These are phyloP conservation scores for Nebria salina DNA, from an alignment of 2,888 invertebrate genomes.

Conservation along the genomic window DNA sequence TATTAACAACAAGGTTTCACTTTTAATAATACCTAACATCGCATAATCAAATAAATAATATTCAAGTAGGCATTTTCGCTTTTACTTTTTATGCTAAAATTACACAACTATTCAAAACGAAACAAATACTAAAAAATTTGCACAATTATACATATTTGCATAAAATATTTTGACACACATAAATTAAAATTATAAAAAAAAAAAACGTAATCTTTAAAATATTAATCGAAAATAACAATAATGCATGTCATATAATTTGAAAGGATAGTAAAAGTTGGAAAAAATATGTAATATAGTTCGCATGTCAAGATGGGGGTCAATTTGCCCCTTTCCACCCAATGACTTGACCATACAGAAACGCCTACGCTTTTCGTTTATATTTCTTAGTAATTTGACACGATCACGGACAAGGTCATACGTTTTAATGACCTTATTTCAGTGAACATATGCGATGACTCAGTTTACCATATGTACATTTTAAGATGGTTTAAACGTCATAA, in stretches of 20 bases:
- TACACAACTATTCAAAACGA: background rate
- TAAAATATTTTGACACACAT: too few species aligned
- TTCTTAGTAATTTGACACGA: conserved; percentile 13
- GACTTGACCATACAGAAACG: background rate
- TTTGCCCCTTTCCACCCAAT: background rate
- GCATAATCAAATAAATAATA: background rate
- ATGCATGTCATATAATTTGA: too few species aligned
- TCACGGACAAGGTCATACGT: conserved; percentile 12
- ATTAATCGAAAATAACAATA: too few species aligned
- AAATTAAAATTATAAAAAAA: too few species aligned
- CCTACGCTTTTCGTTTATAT: background rate
- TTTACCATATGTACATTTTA: background rate
- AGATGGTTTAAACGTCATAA: background rate
- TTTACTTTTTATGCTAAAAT: background rate
- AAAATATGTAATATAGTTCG: too few species aligned
- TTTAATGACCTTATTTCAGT: background rate
- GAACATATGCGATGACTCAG: background rate
- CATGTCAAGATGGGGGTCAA: background rate
- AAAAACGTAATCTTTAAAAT: too few species aligned
- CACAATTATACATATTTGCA: background rate
- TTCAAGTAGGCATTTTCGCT: background rate
- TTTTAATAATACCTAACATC: background rate
- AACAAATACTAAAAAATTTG: background rate
- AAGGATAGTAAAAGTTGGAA: too few species aligned
- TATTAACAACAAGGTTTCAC: background rate